A percentile compares a stretch with the other conserved stretches of the same genome.
These are phyloP conservation scores for Melitaea athalia DNA, from an alignment of 2,888 invertebrate species.

Conservation along the genomic window DNA sequence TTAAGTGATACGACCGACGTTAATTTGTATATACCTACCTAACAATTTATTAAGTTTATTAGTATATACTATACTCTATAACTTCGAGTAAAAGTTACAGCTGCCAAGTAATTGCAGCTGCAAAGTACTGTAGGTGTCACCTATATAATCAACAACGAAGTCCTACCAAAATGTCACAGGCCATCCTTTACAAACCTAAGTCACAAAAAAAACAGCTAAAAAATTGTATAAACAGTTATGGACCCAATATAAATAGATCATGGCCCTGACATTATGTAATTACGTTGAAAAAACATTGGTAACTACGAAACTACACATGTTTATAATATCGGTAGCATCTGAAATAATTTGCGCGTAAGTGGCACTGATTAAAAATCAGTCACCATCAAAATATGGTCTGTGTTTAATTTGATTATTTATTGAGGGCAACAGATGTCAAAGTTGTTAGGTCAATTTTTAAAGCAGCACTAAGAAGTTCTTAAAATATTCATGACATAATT, in stretches of 20 bases:
- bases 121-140: no score
- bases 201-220: no score
- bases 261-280: not conserved
- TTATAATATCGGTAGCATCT: conserved; percentile 18
- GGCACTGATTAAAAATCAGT: conserved; percentile 24
- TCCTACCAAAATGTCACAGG: no score
- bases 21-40: no score
- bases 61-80: no score
- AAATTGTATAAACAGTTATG: not conserved
- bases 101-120: no score
- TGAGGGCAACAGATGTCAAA: conserved; percentile 32
- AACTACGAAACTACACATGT: conserved; percentile 16
- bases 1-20: no score
- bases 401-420: conserved; percentile 1
- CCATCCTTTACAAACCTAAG: no score
- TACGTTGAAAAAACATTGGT: not conserved
- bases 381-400: conserved; percentile 11
- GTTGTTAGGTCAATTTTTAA: conserved; percentile 20
- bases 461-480: not conserved
- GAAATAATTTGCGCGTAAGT: conserved; percentile 18
- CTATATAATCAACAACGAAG: no score
- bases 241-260: not conserved
- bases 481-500: conserved; percentile 5
- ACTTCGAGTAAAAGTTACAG: no score
- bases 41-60: no score